Evolutionary conservation across 2,113 vertebrate genomes (phyloP).

Genomic region (Xiphophorus couchianus): DNA sequence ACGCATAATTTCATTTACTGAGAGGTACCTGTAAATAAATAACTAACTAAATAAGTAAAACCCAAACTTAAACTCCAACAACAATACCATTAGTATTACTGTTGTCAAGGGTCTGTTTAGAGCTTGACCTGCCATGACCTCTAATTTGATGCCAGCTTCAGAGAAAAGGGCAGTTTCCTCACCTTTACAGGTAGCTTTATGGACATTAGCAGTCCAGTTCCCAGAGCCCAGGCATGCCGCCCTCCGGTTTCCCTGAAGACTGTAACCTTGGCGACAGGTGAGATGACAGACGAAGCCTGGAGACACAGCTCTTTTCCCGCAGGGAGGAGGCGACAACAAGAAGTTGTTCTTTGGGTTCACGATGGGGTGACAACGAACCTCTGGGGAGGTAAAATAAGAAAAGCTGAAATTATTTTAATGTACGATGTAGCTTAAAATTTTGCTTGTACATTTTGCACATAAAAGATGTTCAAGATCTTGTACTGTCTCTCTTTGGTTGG

Average conservation of each 20-base stretch:
- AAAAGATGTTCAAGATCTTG: not conserved
- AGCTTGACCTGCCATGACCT: constrained; percentile 7
- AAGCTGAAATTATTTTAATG: constrained; percentile 24
- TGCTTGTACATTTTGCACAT: not conserved
- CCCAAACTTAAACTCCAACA: too few relatives aligned
- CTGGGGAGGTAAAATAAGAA: constrained; percentile 68
- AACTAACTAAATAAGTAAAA: too few relatives aligned
- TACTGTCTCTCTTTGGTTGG: not conserved
- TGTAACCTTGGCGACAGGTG: constrained; percentile 87
- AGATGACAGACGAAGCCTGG: constrained; percentile 84
- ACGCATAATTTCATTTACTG: too few relatives aligned
- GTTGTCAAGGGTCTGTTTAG: not conserved
- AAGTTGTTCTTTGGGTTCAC: constrained; percentile 80
- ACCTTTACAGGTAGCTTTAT: constrained; percentile 90
- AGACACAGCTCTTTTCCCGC: constrained; percentile 81
- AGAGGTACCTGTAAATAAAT: too few relatives aligned
- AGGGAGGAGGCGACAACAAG: constrained; percentile 82
- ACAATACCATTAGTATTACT: too few relatives aligned
- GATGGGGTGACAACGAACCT: constrained; percentile 85
- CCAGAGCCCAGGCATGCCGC: constrained; percentile 86
- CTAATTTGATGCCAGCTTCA: not conserved
- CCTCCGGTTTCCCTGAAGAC: constrained; percentile 84
- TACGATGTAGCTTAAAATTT: not conserved
- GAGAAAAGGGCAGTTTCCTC: constrained; percentile 3
- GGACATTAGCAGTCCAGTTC: constrained; percentile 86